phyloP scores from a whole-genome alignment of 2,113 vertebrate genomes.

The Leptodactylus fuscus region DNA sequence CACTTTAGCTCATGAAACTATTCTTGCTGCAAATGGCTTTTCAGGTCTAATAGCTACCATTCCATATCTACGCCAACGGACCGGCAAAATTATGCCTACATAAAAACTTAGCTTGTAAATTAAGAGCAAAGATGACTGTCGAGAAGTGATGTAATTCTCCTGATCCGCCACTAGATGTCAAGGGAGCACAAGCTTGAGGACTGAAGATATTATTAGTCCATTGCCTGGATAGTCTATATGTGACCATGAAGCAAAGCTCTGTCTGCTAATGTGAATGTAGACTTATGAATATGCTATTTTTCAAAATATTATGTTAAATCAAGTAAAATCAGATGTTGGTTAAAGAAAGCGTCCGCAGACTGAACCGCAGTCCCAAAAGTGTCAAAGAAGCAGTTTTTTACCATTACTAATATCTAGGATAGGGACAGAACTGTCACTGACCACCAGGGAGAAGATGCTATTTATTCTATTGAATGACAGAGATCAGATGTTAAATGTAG shows the following conservation, averaged over 20 bases:
- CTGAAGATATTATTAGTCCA: neutral
- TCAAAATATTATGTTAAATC: neutral
- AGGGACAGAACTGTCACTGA: neutral
- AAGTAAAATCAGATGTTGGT: neutral
- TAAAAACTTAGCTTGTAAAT: slow-evolving; percentile 52
- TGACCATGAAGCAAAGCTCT: neutral
- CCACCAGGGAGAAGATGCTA: neutral
- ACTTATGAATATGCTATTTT: neutral
- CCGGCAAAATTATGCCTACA: slow-evolving; percentile 46
- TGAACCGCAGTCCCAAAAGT: neutral
- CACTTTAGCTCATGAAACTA: slow-evolving; percentile 45
- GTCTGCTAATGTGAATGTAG: neutral
- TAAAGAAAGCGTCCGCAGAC: neutral
- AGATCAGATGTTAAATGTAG: neutral
- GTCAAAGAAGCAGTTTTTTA: neutral
- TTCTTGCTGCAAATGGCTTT: slow-evolving; percentile 55
- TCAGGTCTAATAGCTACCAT: slow-evolving; percentile 53
- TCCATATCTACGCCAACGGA: slow-evolving; percentile 22
- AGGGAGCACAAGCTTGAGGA: neutral
- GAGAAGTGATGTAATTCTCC: slow-evolving; percentile 9
- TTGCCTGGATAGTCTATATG: neutral
- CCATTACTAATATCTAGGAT: neutral
- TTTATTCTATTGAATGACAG: no score
- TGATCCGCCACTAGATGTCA: slow-evolving; percentile 52
- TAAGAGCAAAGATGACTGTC: slow-evolving; percentile 10